A percentile compares a stretch with the other conserved stretches of the same genome.
Conservation (phyloP, 2,113 vertebrate genomes). For the Anas platyrhynchos region DNA sequence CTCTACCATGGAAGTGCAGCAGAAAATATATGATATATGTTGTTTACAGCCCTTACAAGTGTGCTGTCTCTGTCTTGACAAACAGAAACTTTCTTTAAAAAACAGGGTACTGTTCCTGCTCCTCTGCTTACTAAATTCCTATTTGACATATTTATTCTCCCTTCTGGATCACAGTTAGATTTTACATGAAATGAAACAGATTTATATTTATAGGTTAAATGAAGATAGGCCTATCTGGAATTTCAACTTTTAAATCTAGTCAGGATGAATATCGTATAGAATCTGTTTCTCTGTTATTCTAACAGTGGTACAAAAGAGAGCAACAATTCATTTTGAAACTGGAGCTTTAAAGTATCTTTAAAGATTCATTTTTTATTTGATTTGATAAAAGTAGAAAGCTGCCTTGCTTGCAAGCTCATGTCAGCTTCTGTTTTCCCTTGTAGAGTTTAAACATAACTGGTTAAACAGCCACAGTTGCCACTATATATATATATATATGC, state of each 20-base stretch:
- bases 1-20: background rate
- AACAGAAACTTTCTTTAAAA: background rate
- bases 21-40: background rate
- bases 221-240: background rate
- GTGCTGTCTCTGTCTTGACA: background rate
- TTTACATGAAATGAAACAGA: slow-evolving; percentile 24
- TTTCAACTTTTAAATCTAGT: background rate
- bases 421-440: slow-evolving; percentile 42
- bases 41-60: background rate
- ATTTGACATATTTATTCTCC: background rate
- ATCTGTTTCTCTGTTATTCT: background rate
- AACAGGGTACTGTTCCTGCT: background rate
- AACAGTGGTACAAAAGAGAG: background rate
- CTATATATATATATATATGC: too few relatives aligned
- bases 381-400: slow-evolving; percentile 36
- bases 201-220: slow-evolving; percentile 21
- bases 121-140: background rate
- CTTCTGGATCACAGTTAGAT: background rate
- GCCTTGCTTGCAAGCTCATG: slow-evolving; percentile 42
- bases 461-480: background rate
- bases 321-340: slow-evolving; percentile 9
- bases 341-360: background rate
- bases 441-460: background rate
- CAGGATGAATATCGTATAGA: background rate
- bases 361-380: slow-evolving; percentile 60